phyloP scores from a whole-genome alignment of 1,140 invertebrate species.

The Chironomus tepperi region DNA sequence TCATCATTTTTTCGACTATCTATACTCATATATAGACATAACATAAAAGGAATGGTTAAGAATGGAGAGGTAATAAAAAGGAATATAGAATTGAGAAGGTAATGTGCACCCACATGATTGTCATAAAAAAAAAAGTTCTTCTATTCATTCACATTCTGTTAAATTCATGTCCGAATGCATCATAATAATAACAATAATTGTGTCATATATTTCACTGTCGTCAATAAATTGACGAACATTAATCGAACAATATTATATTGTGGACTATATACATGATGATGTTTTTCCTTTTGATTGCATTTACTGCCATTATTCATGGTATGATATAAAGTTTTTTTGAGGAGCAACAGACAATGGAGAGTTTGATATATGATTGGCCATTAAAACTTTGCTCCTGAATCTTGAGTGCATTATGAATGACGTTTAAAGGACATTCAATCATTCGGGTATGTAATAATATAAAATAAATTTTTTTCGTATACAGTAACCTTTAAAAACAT shows the following conservation, averaged over 20 bases:
- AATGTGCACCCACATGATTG: background rate
- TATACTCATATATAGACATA: background rate
- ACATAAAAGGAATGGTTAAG: too few relatives aligned
- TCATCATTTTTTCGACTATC: slow-evolving; percentile 2
- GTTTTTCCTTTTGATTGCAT: background rate
- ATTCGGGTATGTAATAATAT: too few relatives aligned
- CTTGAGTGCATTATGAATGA: too few relatives aligned
- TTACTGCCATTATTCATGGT: too few relatives aligned
- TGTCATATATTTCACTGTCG: slow-evolving; percentile 8
- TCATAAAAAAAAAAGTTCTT: background rate
- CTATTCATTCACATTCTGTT: background rate
- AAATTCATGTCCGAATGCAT: slow-evolving; percentile 8
- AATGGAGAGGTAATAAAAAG: too few relatives aligned
- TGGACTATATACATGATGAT: background rate
- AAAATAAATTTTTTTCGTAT: too few relatives aligned
- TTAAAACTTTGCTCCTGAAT: background rate
- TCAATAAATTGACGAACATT: background rate
- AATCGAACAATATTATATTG: background rate
- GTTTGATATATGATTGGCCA: background rate
- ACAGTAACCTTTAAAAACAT: too few relatives aligned
- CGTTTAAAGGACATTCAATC: too few relatives aligned
- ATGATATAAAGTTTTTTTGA: background rate
- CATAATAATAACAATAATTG: background rate
- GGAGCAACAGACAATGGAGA: background rate
- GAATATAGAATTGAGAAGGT: background rate